Evolutionary conservation across 1,140 invertebrate species (phyloP).

Genomic region (Maconellicoccus hirsutus): DNA sequence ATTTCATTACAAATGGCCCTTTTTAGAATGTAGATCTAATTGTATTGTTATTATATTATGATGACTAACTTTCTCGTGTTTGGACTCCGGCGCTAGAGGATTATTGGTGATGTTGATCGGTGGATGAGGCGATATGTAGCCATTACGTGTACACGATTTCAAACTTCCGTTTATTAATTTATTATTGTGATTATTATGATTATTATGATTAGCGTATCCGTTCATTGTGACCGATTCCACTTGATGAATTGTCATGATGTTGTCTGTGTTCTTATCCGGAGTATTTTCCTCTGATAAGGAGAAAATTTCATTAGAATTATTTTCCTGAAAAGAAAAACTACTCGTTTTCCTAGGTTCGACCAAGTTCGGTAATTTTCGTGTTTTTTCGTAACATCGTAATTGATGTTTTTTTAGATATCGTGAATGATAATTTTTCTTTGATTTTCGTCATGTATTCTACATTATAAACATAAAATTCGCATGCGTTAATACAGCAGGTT

Average conservation of each 20-base stretch:
- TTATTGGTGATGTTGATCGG: constrained; percentile 53
- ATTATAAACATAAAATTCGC: no score
- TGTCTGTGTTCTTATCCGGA: constrained; percentile 27
- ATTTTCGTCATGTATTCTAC: no score
- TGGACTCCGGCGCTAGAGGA: constrained; percentile 48
- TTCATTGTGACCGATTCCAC: constrained; percentile 31
- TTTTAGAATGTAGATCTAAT: not conserved
- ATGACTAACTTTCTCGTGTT: constrained; percentile 40
- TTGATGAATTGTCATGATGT: constrained; percentile 30
- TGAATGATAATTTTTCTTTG: no score
- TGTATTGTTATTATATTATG: not conserved
- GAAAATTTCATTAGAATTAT: constrained; percentile 20
- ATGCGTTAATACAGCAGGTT: no score
- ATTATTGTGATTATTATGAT: not conserved
- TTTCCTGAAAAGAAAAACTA: no score
- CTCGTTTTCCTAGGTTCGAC: no score
- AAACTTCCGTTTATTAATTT: constrained; percentile 26
- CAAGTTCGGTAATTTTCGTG: no score
- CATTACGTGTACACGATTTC: constrained; percentile 26
- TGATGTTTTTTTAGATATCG: no score
- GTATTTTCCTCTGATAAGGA: constrained; percentile 3
- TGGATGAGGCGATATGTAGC: constrained; percentile 25
- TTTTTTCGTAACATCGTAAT: no score
- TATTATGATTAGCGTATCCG: constrained; percentile 24
- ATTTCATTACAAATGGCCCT: not conserved